A percentile compares a stretch with the other conserved stretches of the same genome.
These are phyloP conservation scores for Phocides pigmalion DNA, from an alignment of 1,140 invertebrate genomes.

Conservation along the genomic window DNA sequence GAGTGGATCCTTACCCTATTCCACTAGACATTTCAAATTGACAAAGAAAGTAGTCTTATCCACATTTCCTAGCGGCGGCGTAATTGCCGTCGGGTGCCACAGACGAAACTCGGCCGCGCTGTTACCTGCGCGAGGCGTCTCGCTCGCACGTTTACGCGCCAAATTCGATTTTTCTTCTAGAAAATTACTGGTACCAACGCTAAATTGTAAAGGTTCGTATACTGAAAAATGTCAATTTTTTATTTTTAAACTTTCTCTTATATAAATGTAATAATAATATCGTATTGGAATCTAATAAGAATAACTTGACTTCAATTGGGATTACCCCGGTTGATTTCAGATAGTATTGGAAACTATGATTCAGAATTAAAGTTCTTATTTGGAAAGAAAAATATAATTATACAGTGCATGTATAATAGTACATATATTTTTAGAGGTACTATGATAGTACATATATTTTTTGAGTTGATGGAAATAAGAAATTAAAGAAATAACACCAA, in stretches of 20 bases:
- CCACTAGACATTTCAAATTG: not conserved
- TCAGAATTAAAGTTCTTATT: no score
- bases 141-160: slow-evolving; percentile 28
- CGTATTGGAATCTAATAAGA: no score
- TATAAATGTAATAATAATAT: no score
- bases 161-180: slow-evolving; percentile 23
- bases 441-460: no score
- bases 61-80: slow-evolving; percentile 32
- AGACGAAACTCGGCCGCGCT: slow-evolving; percentile 68
- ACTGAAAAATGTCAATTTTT: no score
- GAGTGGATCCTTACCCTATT: not conserved
- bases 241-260: no score
- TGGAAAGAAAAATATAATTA: not conserved
- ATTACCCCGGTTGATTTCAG: no score
- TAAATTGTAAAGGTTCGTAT: no score
- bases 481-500: not conserved
- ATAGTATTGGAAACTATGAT: no score
- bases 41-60: slow-evolving; percentile 35
- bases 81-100: slow-evolving; percentile 48
- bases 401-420: not conserved
- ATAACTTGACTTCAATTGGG: no score
- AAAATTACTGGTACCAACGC: not conserved
- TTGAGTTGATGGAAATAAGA: not conserved
- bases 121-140: slow-evolving; percentile 46
- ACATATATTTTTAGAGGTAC: no score